Evolutionary conservation across 2,113 vertebrate genomes (phyloP).

Genomic region (Apteryx mantelli): DNA sequence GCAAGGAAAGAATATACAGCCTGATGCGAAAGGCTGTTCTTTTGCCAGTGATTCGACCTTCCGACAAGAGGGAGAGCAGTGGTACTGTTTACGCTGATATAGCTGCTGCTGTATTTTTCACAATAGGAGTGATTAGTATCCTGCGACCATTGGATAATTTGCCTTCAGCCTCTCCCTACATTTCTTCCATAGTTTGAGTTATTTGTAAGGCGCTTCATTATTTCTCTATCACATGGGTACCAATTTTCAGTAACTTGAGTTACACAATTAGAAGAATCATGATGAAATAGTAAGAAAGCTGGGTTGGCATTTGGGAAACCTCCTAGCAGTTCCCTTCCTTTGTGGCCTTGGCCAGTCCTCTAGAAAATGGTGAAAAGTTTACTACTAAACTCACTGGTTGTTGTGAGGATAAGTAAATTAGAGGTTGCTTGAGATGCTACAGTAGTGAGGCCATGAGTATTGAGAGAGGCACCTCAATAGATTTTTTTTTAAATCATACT

Average conservation of each 20-base stretch:
- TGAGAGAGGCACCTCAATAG: not conserved
- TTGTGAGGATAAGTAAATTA: not conserved
- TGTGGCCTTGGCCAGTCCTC: not conserved
- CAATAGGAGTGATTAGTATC: not conserved
- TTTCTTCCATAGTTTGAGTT: not conserved
- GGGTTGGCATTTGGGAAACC: not conserved
- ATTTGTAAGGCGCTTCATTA: not conserved
- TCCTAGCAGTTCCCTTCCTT: not conserved
- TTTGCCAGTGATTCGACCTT: not conserved
- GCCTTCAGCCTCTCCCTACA: not conserved
- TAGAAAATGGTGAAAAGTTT: not conserved
- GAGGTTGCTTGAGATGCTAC: not conserved
- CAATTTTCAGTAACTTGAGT: not conserved
- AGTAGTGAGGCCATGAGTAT: not conserved
- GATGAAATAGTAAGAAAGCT: not conserved
- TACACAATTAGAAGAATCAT: not conserved
- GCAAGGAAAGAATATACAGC: not conserved
- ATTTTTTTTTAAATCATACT: not conserved
- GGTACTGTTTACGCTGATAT: not conserved
- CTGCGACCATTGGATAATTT: not conserved
- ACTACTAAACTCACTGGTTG: not conserved
- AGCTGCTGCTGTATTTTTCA: not conserved
- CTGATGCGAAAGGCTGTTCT: not conserved
- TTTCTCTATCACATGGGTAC: not conserved
- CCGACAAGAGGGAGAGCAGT: not conserved